A percentile compares a stretch with the other conserved stretches of the same genome.
Evolutionary conservation across 2,797 vertebrate genomes (phyloP).

Genomic region (Aphelocoma californica): DNA sequence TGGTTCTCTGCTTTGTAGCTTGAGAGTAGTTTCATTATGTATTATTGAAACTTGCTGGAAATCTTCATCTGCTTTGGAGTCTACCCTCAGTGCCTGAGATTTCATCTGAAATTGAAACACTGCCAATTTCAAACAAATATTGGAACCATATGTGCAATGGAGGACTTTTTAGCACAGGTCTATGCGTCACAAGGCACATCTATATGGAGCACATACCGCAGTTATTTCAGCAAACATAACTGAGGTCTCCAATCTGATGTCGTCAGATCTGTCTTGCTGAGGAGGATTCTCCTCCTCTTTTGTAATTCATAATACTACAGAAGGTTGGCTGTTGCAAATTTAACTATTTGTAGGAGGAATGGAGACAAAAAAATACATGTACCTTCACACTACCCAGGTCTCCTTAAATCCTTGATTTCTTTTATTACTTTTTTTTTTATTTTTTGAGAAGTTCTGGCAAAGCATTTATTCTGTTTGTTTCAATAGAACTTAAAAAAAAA

Average conservation of each 20-base stretch:
- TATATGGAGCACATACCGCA: background rate
- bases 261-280: background rate
- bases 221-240: background rate
- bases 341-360: background rate
- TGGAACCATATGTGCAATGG: background rate
- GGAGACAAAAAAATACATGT: background rate
- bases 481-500: background rate
- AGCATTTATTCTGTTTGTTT: background rate
- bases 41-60: background rate
- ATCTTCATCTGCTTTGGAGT: background rate
- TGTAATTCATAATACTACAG: background rate
- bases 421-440: background rate
- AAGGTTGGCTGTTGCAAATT: background rate
- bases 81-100: background rate
- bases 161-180: background rate
- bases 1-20: background rate
- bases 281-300: background rate
- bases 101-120: background rate
- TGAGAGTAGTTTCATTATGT: background rate
- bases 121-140: background rate
- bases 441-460: background rate
- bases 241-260: background rate
- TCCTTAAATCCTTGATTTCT: background rate
- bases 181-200: background rate
- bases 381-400: background rate